Evolutionary conservation across 2,888 invertebrate species (phyloP).

Genomic region (Tetragnatha montana): DNA sequence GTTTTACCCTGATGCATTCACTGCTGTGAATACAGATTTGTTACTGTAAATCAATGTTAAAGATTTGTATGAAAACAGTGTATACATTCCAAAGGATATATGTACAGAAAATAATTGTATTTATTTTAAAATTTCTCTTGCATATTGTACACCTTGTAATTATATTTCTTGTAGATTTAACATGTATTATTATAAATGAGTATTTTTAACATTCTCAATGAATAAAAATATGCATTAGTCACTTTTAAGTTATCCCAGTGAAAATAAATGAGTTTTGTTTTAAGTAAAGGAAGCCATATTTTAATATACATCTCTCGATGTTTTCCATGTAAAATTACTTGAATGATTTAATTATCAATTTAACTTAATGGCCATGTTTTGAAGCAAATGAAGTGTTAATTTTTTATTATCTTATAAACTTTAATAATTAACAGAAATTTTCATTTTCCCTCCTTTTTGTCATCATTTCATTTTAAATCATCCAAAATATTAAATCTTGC

Average conservation of each 20-base stretch:
- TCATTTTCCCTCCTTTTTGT: too few relatives aligned
- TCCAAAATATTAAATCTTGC: too few relatives aligned
- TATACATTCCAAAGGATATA: slow-evolving; percentile 52
- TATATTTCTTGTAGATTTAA: slow-evolving; percentile 48
- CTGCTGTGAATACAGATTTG: slow-evolving; percentile 53
- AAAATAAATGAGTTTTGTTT: slow-evolving; percentile 44
- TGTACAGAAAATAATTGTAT: slow-evolving; percentile 52
- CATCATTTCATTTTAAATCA: too few relatives aligned
- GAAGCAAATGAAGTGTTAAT: too few relatives aligned
- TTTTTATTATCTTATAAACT: too few relatives aligned
- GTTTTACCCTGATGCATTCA: slow-evolving; percentile 22
- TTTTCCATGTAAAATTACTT: too few relatives aligned
- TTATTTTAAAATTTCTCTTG: slow-evolving; percentile 36
- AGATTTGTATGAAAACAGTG: slow-evolving; percentile 35
- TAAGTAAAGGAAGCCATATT: neutral
- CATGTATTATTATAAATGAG: slow-evolving; percentile 20
- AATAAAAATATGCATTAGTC: slow-evolving; percentile 26
- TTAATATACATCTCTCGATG: too few relatives aligned
- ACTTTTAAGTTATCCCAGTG: slow-evolving; percentile 12
- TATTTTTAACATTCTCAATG: slow-evolving; percentile 20
- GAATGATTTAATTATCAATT: too few relatives aligned
- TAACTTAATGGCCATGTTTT: too few relatives aligned
- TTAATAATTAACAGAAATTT: too few relatives aligned
- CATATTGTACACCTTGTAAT: slow-evolving; percentile 27
- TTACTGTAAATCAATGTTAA: slow-evolving; percentile 36